phyloP scores from a whole-genome alignment of 2,888 invertebrate genomes.

The Sphaerophoria taeniata region DNA sequence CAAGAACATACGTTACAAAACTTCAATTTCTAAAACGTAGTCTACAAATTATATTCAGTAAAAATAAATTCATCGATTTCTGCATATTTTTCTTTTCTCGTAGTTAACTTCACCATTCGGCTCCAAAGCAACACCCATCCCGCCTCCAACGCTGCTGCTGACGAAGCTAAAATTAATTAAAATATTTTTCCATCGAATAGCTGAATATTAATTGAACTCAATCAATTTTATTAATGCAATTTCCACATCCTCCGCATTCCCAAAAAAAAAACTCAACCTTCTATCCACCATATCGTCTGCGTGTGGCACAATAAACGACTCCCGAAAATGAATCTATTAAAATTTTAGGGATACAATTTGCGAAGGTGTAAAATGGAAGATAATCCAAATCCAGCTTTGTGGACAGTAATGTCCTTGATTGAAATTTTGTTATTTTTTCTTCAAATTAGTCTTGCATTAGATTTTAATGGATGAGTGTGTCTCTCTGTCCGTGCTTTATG shows the following conservation, averaged over 20 bases:
- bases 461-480: slow-evolving; percentile 18
- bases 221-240: slow-evolving; percentile 80
- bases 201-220: slow-evolving; percentile 83
- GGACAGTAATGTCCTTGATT: slow-evolving; percentile 47
- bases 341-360: slow-evolving; percentile 9
- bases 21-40: background rate
- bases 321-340: background rate
- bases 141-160: slow-evolving; percentile 76
- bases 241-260: slow-evolving; percentile 10
- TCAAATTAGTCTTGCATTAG: slow-evolving; percentile 45
- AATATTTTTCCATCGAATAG: slow-evolving; percentile 80
- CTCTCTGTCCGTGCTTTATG: background rate
- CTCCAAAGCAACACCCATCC: background rate
- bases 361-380: slow-evolving; percentile 51
- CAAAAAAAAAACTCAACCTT: background rate
- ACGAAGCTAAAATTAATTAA: slow-evolving; percentile 83
- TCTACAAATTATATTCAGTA: too few relatives aligned
- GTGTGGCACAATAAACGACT: background rate
- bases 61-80: background rate
- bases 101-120: background rate
- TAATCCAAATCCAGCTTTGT: slow-evolving; percentile 24
- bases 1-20: too few relatives aligned
- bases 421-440: slow-evolving; percentile 64
- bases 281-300: background rate
- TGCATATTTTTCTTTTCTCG: background rate